Conservation (phyloP, 2,888 invertebrate species). For the Calameuta idolon region DNA sequence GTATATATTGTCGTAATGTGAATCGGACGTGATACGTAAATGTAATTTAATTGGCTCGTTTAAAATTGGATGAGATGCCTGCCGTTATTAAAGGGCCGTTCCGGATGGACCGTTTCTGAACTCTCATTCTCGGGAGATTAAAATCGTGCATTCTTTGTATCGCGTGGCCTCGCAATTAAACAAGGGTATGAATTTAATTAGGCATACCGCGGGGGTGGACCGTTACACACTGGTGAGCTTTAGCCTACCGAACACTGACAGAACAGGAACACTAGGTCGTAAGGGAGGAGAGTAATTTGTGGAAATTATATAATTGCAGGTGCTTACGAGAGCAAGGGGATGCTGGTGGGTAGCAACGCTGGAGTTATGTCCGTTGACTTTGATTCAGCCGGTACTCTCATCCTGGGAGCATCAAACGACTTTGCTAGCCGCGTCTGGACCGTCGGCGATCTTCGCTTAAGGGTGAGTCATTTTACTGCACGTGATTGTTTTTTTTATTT, state of each 20-base stretch:
- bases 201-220: conserved; percentile 30
- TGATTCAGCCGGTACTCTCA: conserved; percentile 87
- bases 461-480: conserved; percentile 75
- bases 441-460: conserved; percentile 87
- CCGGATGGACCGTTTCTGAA: conserved; percentile 16
- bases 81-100: conserved; percentile 32
- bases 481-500: conserved; percentile 7
- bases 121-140: conserved; percentile 7
- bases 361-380: conserved; percentile 97
- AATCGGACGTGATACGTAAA: not conserved
- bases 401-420: conserved; percentile 96
- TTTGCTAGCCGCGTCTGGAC: conserved; percentile 98
- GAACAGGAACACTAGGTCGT: not conserved
- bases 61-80: conserved; percentile 41
- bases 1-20: not conserved
- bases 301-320: conserved; percentile 67
- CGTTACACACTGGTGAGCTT: not conserved
- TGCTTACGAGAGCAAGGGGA: conserved; percentile 79
- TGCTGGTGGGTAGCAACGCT: conserved; percentile 93
- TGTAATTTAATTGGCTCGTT: conserved; percentile 31
- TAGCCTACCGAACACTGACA: not conserved
- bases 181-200: conserved; percentile 49
- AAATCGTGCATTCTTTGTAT: conserved; percentile 8
- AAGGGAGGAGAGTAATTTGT: not conserved
- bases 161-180: conserved; percentile 37